Base-by-base conservation (phyloP, 2,888 invertebrate genomes). In the Endotricha flammealis region DNA sequence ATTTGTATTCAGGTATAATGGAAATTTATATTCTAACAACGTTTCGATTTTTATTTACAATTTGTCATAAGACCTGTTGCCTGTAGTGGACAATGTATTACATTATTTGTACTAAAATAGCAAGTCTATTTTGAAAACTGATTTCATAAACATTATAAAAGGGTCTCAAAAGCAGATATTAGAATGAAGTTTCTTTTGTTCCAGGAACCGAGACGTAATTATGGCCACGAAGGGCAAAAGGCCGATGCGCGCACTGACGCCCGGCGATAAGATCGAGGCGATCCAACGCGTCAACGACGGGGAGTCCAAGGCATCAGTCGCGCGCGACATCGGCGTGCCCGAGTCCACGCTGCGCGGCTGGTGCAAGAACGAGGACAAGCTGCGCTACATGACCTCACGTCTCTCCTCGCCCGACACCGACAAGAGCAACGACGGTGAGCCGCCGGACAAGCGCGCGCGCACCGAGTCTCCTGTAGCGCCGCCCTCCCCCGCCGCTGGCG, bases 321-420 rank as follows among this genome's bases (percentile, higher is more conserved):
- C 95, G 1, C 88, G 95, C 2, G 93, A 94, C 68, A 94, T 95
- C 63, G 94, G 94, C 20, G 94, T 95, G 10, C 95, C 95, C 0
- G 95, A 95, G 72, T 95, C 94, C 2, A 95, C 95, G 5, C 83
- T 95, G 9, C 89, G 95, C 2, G 95, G 95, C 39, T 95, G 95
- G 95, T 95, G 95, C 78, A 95, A 95, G 73, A 93, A 94, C 64
- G 94, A 94, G 64, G 92, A 93, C 56, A 95, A 95, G 71, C 73
- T 87, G 48, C 81, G 87, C 76, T 92, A 48, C 89, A 91, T 67
- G 91, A 92, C 85, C 62, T 91, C 92, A 14, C 88, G 91, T 6
- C 90, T 92, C 57, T 91, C 92, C 32, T 91, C 91, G 5, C 91
- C 92, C 1, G 93, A 93, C 50, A 92, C 92, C 27, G 89, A 89